Evolutionary conservation across 2,797 vertebrate species (phyloP), one percentile per base, ranked within the genome.

Genomic region (Diglossa cyanea): DNA sequence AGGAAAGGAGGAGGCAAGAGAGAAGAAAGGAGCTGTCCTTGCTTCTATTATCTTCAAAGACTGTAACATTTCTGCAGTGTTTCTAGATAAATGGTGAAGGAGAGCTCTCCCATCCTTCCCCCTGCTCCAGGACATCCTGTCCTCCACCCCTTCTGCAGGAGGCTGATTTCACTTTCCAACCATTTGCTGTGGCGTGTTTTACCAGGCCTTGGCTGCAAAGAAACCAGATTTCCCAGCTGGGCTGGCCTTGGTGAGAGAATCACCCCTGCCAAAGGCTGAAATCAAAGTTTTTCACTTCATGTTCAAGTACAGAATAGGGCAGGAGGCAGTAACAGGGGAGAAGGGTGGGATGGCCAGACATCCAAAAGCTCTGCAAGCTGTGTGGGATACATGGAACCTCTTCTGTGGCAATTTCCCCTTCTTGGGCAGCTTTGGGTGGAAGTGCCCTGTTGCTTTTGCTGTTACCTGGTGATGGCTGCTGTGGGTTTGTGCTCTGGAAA

Each of bases 151-250:
- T 11, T 63, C 70, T 78, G 48, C 9, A 50, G 39, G 23, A 80
- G 75, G n/a, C 75, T 78, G 91, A 62, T 78, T 95, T 77, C 54
- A 13, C 73, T 86, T 68, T 66, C 80, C 47, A 83, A 11, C 57
- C 62, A 11, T 91, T 88, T 77, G 33, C 67, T 94, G 60, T 40
- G 50, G 63, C 0, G 0, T 42, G 73, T 85, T 93, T 79, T 60
- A 91, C 78, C 60, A 57, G 85, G 72, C 53, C 65, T 74, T 63
- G 67, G 78, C 87, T 94, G 87, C 65, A 54, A 67, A 83, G 45
- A 76, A 93, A 93, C 77, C 94, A 81, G 84, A 37, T 51, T n/a
- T 78, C 71, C 86, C 77, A 63, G 88, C 88, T 73, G 95, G 63
- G 67, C 77, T 85, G 86, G 71, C 80, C 71, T 85, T 60, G 65